Percentiles rank a stretch among this genome's conserved stretches.
phyloP scores from a whole-genome alignment of 2,113 vertebrate species.

The Osmerus mordax region DNA sequence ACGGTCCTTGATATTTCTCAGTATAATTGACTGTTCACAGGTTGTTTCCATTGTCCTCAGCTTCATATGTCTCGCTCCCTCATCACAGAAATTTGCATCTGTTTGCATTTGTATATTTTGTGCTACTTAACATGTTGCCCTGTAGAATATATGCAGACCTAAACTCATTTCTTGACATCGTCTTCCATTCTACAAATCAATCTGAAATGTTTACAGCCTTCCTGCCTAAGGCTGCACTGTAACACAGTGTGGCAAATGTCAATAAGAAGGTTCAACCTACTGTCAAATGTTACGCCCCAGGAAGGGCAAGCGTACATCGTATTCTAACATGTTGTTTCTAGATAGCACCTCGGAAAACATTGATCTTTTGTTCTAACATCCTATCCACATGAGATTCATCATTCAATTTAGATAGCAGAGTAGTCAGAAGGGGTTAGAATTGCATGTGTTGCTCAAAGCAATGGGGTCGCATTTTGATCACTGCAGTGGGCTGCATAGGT shows the following conservation, averaged over 20 bases:
- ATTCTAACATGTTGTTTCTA: background rate
- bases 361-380: slow-evolving; percentile 12
- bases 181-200: background rate
- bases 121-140: background rate
- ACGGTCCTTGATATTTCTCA: too few species aligned
- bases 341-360: background rate
- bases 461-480: slow-evolving; percentile 38
- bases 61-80: background rate
- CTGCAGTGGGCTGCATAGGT: slow-evolving; percentile 36
- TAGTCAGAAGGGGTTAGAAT: slow-evolving; percentile 32
- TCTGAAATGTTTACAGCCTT: slow-evolving; percentile 22
- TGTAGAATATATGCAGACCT: background rate
- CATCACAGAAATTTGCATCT: background rate
- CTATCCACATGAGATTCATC: slow-evolving; percentile 6
- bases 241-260: slow-evolving; percentile 32
- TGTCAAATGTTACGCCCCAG: slow-evolving; percentile 22
- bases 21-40: background rate
- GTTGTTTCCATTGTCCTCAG: too few species aligned
- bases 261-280: slow-evolving; percentile 44
- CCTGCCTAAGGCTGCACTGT: slow-evolving; percentile 16
- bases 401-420: slow-evolving; percentile 22
- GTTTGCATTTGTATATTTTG: background rate
- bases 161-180: background rate
- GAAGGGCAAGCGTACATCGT: background rate
- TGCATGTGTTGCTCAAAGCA: slow-evolving; percentile 17